Evolutionary conservation across 2,113 vertebrate genomes (phyloP).

Genomic region (Petromus typicus): DNA sequence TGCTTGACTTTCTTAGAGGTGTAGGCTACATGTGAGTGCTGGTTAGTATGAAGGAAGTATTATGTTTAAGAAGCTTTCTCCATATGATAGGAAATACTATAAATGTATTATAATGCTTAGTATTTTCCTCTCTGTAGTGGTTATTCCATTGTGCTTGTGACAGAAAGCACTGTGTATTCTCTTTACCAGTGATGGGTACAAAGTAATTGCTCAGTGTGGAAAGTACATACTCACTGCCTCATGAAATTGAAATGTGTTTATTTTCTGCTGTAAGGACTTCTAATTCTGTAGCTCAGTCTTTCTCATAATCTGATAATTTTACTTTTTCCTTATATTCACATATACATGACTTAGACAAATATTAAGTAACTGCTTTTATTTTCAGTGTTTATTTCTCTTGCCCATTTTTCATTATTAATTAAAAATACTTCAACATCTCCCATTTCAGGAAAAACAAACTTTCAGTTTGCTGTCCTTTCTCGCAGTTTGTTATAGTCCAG

Average conservation of each 20-base stretch:
- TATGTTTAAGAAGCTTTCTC: neutral
- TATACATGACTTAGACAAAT: neutral
- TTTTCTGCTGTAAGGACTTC: neutral
- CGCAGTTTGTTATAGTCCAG: neutral
- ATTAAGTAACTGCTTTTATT: neutral
- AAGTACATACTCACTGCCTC: neutral
- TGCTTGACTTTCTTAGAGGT: neutral
- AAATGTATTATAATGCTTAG: neutral
- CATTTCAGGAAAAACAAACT: neutral
- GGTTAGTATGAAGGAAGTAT: neutral
- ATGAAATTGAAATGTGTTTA: neutral
- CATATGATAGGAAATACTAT: neutral
- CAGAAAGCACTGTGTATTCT: neutral
- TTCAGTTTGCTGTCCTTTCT: neutral
- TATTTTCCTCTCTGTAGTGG: neutral
- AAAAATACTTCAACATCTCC: neutral
- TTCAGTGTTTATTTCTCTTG: neutral
- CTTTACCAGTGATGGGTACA: neutral
- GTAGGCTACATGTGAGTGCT: too few species aligned
- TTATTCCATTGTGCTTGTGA: neutral
- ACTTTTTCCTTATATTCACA: neutral
- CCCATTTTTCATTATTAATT: neutral
- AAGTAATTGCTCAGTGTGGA: neutral
- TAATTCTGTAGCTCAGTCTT: neutral
- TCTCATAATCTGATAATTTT: neutral